Evolutionary conservation across 2,113 vertebrate genomes (phyloP).

Genomic region (Lanius ludovicianus): DNA sequence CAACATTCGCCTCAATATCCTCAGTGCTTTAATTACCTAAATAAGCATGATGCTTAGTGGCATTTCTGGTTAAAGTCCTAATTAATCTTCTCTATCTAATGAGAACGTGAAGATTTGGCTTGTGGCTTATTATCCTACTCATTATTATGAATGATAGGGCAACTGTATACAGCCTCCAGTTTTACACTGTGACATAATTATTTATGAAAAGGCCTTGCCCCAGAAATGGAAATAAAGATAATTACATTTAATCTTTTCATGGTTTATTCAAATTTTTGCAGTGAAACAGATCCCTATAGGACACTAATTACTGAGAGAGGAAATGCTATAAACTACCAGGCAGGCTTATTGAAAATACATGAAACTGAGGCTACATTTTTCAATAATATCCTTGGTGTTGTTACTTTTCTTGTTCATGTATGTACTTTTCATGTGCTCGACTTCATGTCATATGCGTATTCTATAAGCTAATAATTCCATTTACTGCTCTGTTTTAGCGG

Average conservation of each 20-base stretch:
- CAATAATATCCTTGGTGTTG: neutral
- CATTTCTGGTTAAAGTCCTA: constrained; percentile 68
- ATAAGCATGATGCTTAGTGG: constrained; percentile 42
- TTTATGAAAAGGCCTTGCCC: constrained; percentile 74
- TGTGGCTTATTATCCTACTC: constrained; percentile 64
- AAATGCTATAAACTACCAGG: neutral
- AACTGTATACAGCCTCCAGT: constrained; percentile 52
- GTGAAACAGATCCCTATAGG: constrained; percentile 60
- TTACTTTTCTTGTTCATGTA: neutral
- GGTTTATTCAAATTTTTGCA: constrained; percentile 32
- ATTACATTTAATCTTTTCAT: constrained; percentile 72
- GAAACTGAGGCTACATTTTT: neutral
- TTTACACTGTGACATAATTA: constrained; percentile 67
- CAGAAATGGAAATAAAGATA: constrained; percentile 74
- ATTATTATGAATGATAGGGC: constrained; percentile 69
- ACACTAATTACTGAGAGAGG: constrained; percentile 37
- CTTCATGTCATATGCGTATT: accelerated
- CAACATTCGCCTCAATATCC: neutral
- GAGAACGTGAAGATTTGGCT: constrained; percentile 54
- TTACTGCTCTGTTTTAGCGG: neutral
- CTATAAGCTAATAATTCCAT: neutral
- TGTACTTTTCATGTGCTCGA: neutral
- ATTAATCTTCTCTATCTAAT: constrained; percentile 70
- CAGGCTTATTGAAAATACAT: neutral
- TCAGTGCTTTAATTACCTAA: constrained; percentile 19